A percentile compares a stretch with the other conserved stretches of the same genome.
phyloP scores from a whole-genome alignment of 2,888 invertebrate genomes.

The Papilio elwesi region DNA sequence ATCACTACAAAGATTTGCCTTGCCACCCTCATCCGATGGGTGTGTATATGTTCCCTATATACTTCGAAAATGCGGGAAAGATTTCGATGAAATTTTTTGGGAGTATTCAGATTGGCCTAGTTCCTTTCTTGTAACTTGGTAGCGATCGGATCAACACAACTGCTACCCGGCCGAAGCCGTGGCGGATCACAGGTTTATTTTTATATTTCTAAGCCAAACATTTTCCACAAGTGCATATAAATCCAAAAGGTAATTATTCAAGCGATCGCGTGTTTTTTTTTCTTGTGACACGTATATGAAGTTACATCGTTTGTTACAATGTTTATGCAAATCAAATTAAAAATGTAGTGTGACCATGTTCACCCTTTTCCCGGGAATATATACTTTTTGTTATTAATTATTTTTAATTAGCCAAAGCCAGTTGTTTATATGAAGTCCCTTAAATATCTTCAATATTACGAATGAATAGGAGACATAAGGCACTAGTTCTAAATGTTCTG shows the following conservation, averaged over 20 bases:
- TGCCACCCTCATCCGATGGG: too few species aligned
- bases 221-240: constrained; percentile 3
- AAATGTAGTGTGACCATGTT: constrained; percentile 12
- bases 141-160: too few species aligned
- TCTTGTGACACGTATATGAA: constrained; percentile 23
- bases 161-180: too few species aligned
- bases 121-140: too few species aligned
- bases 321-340: constrained; percentile 32
- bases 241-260: constrained; percentile 25
- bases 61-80: too few species aligned
- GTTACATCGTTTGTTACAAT: constrained; percentile 20
- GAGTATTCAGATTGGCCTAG: too few species aligned
- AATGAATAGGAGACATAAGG: not conserved
- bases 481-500: not conserved
- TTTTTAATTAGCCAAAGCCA: too few species aligned
- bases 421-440: too few species aligned
- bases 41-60: too few species aligned
- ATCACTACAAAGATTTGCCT: too few species aligned
- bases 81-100: too few species aligned
- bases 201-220: not conserved
- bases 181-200: not conserved
- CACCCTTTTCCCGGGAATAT: constrained; percentile 10
- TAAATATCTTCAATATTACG: too few species aligned
- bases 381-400: constrained; percentile 21
- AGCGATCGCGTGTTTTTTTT: constrained; percentile 24